Evolutionary conservation across 2,113 vertebrate genomes (phyloP).

Genomic region (Triplophysa siluroides): DNA sequence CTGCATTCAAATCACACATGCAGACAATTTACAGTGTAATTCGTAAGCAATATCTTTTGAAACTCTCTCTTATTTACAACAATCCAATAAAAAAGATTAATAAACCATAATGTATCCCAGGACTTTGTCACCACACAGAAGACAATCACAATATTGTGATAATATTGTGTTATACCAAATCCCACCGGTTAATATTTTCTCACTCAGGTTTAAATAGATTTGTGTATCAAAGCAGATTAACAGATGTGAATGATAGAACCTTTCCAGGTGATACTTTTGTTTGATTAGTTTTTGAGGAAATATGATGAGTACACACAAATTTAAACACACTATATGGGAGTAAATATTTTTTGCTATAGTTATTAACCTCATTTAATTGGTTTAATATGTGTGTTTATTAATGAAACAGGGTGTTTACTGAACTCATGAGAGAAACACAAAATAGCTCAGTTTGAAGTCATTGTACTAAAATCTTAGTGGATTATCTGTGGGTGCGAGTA

Average conservation of each 20-base stretch:
- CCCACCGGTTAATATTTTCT: neutral
- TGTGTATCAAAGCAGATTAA: neutral
- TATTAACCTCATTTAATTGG: neutral
- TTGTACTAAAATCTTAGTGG: slow-evolving; percentile 14
- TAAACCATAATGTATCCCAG: neutral
- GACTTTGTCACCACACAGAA: neutral
- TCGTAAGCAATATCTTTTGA: neutral
- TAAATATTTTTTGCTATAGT: neutral
- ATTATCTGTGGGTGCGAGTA: neutral
- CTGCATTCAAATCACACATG: neutral
- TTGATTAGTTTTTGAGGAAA: neutral
- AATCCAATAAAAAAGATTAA: neutral
- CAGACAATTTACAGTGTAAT: neutral
- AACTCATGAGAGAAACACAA: neutral
- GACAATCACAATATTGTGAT: neutral
- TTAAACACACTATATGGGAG: neutral
- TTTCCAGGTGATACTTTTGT: neutral
- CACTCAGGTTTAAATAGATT: neutral
- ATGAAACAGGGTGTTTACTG: slow-evolving; percentile 16
- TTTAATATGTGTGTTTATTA: slow-evolving; percentile 12
- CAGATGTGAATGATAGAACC: neutral
- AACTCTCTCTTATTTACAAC: neutral
- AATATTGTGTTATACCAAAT: neutral
- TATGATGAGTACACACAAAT: neutral
- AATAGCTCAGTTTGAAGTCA: neutral